Evolutionary conservation across 1,140 invertebrate genomes (phyloP).

Genomic region (Euura saliciscinereae): DNA sequence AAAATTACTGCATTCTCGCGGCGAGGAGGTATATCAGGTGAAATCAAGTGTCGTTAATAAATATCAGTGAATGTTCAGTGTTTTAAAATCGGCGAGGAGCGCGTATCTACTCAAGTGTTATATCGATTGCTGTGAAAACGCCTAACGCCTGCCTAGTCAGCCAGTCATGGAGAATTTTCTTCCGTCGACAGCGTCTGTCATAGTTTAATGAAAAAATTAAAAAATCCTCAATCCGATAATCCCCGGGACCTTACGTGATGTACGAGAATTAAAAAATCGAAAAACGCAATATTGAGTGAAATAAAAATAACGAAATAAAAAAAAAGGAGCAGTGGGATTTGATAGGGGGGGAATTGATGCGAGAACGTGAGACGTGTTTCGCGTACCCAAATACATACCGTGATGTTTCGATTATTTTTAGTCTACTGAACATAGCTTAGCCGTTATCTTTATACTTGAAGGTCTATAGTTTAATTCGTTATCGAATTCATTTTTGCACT

Average conservation of each 20-base stretch:
- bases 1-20: background rate
- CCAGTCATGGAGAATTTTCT: conserved; percentile 10
- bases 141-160: background rate
- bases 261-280: too few relatives aligned
- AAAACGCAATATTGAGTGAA: too few relatives aligned
- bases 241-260: too few relatives aligned
- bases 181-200: background rate
- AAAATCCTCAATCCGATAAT: too few relatives aligned
- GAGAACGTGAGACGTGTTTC: background rate
- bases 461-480: background rate
- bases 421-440: background rate
- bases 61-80: background rate
- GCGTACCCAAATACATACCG: background rate
- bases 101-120: conserved; percentile 6
- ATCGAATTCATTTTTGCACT: background rate
- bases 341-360: too few relatives aligned
- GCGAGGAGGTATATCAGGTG: background rate
- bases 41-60: background rate
- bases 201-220: too few relatives aligned
- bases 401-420: background rate
- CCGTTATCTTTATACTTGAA: background rate
- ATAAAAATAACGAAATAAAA: too few relatives aligned
- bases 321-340: too few relatives aligned
- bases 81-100: background rate
- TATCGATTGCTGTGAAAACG: conserved; percentile 15